These are phyloP conservation scores for Periophthalmus modestus DNA, from an alignment of 2,113 vertebrate genomes.

Conservation along the genomic window DNA sequence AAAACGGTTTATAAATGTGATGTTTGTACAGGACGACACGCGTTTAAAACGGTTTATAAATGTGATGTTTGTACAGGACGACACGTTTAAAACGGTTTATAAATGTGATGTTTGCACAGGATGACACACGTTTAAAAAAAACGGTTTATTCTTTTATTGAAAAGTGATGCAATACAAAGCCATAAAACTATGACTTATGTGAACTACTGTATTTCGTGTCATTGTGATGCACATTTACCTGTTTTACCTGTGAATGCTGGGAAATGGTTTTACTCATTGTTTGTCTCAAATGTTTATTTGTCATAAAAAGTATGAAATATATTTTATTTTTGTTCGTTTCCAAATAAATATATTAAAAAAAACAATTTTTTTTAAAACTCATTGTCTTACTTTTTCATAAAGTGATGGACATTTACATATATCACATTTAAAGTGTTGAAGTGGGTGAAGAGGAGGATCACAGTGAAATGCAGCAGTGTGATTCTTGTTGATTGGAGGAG, in stretches of 20 bases:
- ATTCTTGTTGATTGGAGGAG: conserved; percentile 49
- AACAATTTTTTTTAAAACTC: background rate
- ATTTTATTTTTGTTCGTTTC: background rate
- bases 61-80: background rate
- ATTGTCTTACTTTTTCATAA: too few species aligned
- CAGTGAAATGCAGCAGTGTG: too few species aligned
- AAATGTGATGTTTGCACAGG: background rate
- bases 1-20: background rate
- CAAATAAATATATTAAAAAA: background rate
- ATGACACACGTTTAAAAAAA: background rate
- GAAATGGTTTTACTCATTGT: background rate
- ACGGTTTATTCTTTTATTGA: background rate
- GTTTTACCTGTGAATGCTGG: background rate
- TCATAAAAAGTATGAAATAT: background rate
- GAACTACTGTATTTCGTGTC: background rate
- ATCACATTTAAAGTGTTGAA: too few species aligned
- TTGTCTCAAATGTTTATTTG: background rate
- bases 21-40: background rate
- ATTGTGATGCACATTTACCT: background rate
- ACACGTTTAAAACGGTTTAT: background rate
- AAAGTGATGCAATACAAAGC: background rate
- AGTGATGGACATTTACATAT: too few species aligned
- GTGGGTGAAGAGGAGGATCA: too few species aligned
- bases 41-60: background rate
- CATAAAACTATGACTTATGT: background rate